Evolutionary conservation across 2,113 vertebrate species (phyloP).

Genomic region (Paramormyrops kingsleyae): DNA sequence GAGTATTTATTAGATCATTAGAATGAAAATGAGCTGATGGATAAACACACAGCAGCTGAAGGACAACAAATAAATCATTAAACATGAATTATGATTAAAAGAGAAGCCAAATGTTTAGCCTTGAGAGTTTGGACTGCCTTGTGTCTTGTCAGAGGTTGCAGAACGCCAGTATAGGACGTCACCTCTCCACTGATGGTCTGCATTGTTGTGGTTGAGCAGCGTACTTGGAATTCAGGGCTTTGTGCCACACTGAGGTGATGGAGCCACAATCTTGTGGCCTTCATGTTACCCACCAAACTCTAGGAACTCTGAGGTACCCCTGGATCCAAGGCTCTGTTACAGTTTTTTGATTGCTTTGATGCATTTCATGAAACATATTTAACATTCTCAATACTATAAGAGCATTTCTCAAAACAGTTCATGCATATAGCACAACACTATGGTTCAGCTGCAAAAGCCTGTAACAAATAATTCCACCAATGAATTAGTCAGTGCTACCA

Average conservation of each 20-base stretch:
- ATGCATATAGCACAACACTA: not conserved
- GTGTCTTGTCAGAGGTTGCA: not conserved
- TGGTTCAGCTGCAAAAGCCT: not conserved
- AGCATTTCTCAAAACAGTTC: not conserved
- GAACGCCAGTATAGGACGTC: not conserved
- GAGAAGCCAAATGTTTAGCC: not conserved
- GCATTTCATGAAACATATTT: not conserved
- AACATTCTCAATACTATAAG: not conserved
- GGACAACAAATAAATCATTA: not conserved
- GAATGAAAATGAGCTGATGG: not conserved
- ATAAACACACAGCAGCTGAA: not conserved
- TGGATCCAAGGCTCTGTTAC: not conserved
- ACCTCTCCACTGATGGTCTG: not conserved
- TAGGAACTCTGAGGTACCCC: not conserved
- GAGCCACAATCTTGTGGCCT: constrained; percentile 8
- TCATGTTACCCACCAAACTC: not conserved
- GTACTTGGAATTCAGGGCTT: not conserved
- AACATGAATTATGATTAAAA: not conserved
- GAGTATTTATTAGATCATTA: not conserved
- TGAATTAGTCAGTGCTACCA: not conserved
- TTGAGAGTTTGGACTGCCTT: not conserved
- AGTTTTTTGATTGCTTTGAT: not conserved
- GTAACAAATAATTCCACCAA: not conserved
- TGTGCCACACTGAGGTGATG: constrained; percentile 7
- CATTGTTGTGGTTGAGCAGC: not conserved